Percentiles rank a stretch among this genome's conserved stretches.
Evolutionary conservation across 2,113 vertebrate species (phyloP).

Genomic region (Sinocyclocheilus anshuiensis): DNA sequence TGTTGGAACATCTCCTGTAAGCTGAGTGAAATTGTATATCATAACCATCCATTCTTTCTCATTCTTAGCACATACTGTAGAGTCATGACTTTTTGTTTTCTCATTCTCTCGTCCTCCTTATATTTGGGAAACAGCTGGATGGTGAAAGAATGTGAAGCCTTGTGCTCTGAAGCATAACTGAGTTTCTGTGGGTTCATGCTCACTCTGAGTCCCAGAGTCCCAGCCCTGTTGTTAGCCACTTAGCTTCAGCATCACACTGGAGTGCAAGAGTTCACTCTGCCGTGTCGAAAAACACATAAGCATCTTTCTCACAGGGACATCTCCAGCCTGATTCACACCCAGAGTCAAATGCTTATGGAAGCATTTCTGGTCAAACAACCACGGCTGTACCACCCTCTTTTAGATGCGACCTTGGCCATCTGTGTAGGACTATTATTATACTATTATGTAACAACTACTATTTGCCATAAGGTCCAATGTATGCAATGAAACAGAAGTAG

Average conservation of each 20-base stretch:
- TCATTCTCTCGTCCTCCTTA: not conserved
- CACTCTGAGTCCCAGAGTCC: slow-evolving; percentile 65
- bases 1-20: not conserved
- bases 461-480: not conserved
- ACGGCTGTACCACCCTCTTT: not conserved
- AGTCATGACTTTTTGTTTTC: slow-evolving; percentile 16
- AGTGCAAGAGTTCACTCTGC: slow-evolving; percentile 57
- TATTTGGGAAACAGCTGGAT: slow-evolving; percentile 66
- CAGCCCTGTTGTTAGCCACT: slow-evolving; percentile 68
- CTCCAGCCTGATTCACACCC: slow-evolving; percentile 25
- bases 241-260: slow-evolving; percentile 50
- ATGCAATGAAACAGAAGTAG: not conserved
- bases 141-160: slow-evolving; percentile 61
- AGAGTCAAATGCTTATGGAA: slow-evolving; percentile 28
- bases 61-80: not conserved
- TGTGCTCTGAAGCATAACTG: slow-evolving; percentile 33
- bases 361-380: slow-evolving; percentile 34
- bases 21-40: not conserved
- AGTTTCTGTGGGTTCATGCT: slow-evolving; percentile 54
- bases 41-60: not conserved
- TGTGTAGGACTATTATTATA: not conserved
- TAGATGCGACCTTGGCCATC: not conserved
- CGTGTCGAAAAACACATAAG: slow-evolving; percentile 41
- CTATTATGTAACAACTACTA: not conserved
- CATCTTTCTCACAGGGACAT: slow-evolving; percentile 21